These are phyloP conservation scores for Panthera tigris DNA, from an alignment of 2,113 vertebrate genomes.

Conservation along the genomic window DNA sequence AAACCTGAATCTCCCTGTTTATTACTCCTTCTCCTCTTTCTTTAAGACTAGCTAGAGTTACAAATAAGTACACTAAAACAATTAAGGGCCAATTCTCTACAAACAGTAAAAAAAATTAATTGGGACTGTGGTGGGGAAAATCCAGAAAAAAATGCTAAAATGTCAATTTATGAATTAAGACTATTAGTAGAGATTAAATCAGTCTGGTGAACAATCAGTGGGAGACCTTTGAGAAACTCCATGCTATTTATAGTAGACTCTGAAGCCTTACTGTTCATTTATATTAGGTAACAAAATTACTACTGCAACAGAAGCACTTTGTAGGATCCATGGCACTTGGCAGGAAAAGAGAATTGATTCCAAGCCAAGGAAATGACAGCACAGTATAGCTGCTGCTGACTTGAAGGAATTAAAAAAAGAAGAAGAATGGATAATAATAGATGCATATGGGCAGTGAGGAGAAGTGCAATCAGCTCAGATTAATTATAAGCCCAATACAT, in stretches of 20 bases:
- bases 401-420: slow-evolving; percentile 41
- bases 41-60: not conserved
- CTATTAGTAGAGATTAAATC: slow-evolving; percentile 79
- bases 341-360: slow-evolving; percentile 76
- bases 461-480: not conserved
- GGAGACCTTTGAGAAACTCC: slow-evolving; percentile 78
- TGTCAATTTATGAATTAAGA: slow-evolving; percentile 76
- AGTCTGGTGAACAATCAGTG: slow-evolving; percentile 77
- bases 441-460: not conserved
- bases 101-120: slow-evolving; percentile 49
- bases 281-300: slow-evolving; percentile 83
- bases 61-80: not conserved
- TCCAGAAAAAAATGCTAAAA: slow-evolving; percentile 48
- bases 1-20: not conserved
- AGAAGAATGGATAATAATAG: slow-evolving; percentile 46
- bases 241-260: slow-evolving; percentile 83
- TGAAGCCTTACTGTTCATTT: slow-evolving; percentile 77
- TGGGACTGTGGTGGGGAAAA: slow-evolving; percentile 49
- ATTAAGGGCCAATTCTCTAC: not conserved
- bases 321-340: slow-evolving; percentile 76
- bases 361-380: slow-evolving; percentile 81
- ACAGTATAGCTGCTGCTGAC: slow-evolving; percentile 49
- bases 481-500: slow-evolving; percentile 55
- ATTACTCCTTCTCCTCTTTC: not conserved
- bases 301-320: slow-evolving; percentile 84